Evolutionary conservation across 2,797 vertebrate species (phyloP).

Genomic region (Enteromius argenteus): DNA sequence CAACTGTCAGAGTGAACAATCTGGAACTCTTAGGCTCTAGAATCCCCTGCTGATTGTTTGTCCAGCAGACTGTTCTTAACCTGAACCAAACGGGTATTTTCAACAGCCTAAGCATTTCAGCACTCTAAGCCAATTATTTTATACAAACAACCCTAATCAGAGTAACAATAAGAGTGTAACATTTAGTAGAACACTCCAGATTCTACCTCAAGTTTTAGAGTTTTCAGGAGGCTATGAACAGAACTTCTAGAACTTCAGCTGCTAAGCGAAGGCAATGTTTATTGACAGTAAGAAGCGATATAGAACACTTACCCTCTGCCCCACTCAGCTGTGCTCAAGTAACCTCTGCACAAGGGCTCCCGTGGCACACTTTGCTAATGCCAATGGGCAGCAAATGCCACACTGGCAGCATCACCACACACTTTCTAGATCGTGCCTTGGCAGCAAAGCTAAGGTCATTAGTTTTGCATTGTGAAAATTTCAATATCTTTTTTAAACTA

Average conservation of each 20-base stretch:
- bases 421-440: constrained; percentile 21
- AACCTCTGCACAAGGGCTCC: constrained; percentile 27
- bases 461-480: neutral
- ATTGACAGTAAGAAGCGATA: constrained; percentile 28
- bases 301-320: constrained; percentile 26
- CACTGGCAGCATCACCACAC: constrained; percentile 21
- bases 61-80: neutral
- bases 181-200: neutral
- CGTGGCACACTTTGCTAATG: constrained; percentile 19
- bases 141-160: neutral
- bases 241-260: neutral
- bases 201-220: neutral
- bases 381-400: constrained; percentile 40
- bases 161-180: neutral
- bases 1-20: neutral
- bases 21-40: neutral
- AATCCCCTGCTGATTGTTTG: neutral
- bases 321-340: constrained; percentile 30
- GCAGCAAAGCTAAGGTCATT: neutral
- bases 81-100: neutral
- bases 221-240: neutral
- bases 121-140: neutral
- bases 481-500: neutral
- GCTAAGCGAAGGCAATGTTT: constrained; percentile 21
- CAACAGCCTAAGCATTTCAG: neutral